These are phyloP conservation scores for Clostera curtula DNA, from an alignment of 2,888 invertebrate species.

Conservation along the genomic window DNA sequence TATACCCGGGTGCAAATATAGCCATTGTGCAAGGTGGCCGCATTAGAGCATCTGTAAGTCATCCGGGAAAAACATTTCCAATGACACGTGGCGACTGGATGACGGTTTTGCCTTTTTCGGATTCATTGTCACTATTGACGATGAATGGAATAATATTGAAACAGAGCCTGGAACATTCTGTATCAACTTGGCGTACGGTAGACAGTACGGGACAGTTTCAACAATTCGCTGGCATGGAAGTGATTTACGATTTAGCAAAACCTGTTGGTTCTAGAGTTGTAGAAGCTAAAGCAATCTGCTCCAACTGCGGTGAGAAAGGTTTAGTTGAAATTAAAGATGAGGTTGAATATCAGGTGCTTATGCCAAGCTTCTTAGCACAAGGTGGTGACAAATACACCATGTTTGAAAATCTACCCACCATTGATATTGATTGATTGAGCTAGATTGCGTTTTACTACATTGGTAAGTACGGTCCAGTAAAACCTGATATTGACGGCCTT, in stretches of 20 bases:
- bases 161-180: constrained; percentile 81
- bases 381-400: constrained; percentile 85
- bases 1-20: constrained; percentile 80
- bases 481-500: constrained; percentile 76
- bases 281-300: constrained; percentile 79
- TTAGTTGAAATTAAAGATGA: constrained; percentile 71
- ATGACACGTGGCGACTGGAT: constrained; percentile 83
- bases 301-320: constrained; percentile 76
- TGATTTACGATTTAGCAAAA: constrained; percentile 79
- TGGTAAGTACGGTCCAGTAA: constrained; percentile 72
- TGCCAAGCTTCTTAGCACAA: constrained; percentile 78
- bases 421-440: constrained; percentile 42
- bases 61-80: constrained; percentile 59
- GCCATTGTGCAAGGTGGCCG: constrained; percentile 85
- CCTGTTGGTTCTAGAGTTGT: constrained; percentile 79
- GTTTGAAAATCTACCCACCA: constrained; percentile 45
- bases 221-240: constrained; percentile 85
- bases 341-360: constrained; percentile 79
- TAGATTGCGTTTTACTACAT: constrained; percentile 71
- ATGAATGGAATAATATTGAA: constrained; percentile 80
- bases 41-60: constrained; percentile 80
- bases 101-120: constrained; percentile 84
- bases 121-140: constrained; percentile 77
- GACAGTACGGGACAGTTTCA: constrained; percentile 85
- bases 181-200: constrained; percentile 65